Conservation (phyloP, 2,888 invertebrate species). For the Gastracanthus pulcherrimus region DNA sequence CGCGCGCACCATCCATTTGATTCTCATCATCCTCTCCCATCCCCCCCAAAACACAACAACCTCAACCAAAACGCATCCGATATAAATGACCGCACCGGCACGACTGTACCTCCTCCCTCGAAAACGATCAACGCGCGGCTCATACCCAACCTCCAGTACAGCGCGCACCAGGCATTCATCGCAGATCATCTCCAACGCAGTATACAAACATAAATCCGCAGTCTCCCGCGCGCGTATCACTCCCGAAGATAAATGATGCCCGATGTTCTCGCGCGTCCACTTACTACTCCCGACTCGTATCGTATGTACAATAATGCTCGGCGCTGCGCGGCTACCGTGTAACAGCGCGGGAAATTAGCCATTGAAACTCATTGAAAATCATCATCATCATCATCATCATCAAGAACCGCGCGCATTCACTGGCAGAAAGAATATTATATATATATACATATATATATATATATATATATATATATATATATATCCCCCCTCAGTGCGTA, state of each 20-base stretch:
- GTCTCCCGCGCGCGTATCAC: neutral
- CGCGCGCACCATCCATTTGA: neutral
- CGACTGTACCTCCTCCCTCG: neutral
- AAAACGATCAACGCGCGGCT: neutral
- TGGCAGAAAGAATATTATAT: too few species aligned
- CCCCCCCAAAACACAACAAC: neutral
- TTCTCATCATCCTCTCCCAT: neutral
- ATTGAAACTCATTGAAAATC: conserved; percentile 15
- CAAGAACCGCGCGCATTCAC: neutral
- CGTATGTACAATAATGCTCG: neutral
- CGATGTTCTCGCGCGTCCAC: neutral
- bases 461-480: neutral
- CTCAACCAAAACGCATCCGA: neutral
- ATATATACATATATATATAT: neutral
- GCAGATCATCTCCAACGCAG: neutral
- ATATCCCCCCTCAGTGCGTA: neutral
- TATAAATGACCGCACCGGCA: neutral
- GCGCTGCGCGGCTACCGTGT: neutral
- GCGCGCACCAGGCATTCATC: neutral
- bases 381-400: neutral
- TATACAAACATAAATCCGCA: neutral
- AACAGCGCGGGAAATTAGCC: conserved; percentile 7
- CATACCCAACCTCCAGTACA: neutral
- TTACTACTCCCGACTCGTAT: neutral
- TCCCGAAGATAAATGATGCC: neutral